Evolutionary conservation across 2,888 invertebrate genomes (phyloP).

Genomic region (Drosophila anceps): DNA sequence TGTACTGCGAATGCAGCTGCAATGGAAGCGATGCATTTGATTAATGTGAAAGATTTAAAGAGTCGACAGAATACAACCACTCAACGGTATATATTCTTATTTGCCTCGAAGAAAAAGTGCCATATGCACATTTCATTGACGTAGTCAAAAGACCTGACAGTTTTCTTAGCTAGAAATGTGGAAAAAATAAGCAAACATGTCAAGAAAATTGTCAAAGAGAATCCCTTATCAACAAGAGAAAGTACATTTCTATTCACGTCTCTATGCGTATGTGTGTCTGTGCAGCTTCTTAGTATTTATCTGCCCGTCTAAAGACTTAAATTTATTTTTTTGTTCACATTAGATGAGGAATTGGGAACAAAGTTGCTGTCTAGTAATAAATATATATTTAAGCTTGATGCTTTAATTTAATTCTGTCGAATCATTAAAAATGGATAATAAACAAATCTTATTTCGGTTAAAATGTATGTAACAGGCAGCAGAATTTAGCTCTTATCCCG

Average conservation of each 20-base stretch:
- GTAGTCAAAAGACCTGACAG: constrained; percentile 11
- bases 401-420: neutral
- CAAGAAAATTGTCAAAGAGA: neutral
- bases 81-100: neutral
- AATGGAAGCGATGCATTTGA: constrained; percentile 3
- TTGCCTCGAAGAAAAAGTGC: neutral
- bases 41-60: neutral
- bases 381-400: neutral
- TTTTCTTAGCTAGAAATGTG: neutral
- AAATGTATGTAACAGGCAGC: too few species aligned
- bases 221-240: constrained; percentile 6
- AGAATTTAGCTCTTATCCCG: too few species aligned
- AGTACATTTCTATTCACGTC: neutral
- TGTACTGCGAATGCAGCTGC: neutral
- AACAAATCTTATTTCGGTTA: too few species aligned
- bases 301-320: too few species aligned
- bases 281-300: neutral
- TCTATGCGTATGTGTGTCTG: neutral
- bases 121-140: constrained; percentile 1
- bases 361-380: neutral
- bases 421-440: neutral
- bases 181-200: neutral
- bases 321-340: neutral
- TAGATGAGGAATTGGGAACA: neutral
- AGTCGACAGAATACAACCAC: neutral